Conservation (phyloP, 2,888 invertebrate species). For the Eupeodes latifasciatus region DNA sequence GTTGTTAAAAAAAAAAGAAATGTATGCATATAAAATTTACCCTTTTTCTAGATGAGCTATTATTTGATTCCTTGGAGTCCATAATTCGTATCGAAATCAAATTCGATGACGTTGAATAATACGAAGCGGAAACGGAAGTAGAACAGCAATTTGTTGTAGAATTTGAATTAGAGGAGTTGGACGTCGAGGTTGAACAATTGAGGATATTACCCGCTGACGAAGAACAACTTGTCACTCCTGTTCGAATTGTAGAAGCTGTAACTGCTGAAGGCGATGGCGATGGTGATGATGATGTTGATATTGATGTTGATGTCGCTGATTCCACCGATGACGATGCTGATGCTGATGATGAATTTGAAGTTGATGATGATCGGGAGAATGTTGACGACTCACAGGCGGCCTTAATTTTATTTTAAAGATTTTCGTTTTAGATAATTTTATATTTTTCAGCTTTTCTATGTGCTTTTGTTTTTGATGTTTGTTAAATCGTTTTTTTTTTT, state of each 20-base stretch:
- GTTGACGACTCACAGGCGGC: conserved; percentile 67
- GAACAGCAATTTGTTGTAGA: conserved; percentile 54
- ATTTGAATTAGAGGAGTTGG: conserved; percentile 37
- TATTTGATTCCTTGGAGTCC: conserved; percentile 69
- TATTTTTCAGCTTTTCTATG: conserved; percentile 60
- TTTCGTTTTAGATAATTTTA: conserved; percentile 68
- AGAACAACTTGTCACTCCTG: conserved; percentile 54
- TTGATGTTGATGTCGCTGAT: conserved; percentile 26
- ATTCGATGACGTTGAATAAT: conserved; percentile 68
- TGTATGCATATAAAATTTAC: conserved; percentile 70
- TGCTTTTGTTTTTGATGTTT: conserved; percentile 59
- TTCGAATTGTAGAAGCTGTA: conserved; percentile 32
- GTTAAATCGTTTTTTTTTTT: conserved; percentile 41
- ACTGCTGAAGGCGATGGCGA: conserved; percentile 40
- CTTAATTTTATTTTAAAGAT: conserved; percentile 76
- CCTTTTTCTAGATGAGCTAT: conserved; percentile 77
- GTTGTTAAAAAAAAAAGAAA: conserved; percentile 47
- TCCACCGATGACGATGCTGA: conserved; percentile 27
- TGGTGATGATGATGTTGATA: conserved; percentile 14
- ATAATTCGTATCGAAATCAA: conserved; percentile 71
- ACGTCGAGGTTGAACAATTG: conserved; percentile 44
- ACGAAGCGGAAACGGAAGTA: conserved; percentile 67
- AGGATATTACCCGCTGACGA: conserved; percentile 55
- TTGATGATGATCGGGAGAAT: background rate
- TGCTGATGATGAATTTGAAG: background rate